Conservation (phyloP, 2,888 invertebrate species). For the Esperia sulphurella region DNA sequence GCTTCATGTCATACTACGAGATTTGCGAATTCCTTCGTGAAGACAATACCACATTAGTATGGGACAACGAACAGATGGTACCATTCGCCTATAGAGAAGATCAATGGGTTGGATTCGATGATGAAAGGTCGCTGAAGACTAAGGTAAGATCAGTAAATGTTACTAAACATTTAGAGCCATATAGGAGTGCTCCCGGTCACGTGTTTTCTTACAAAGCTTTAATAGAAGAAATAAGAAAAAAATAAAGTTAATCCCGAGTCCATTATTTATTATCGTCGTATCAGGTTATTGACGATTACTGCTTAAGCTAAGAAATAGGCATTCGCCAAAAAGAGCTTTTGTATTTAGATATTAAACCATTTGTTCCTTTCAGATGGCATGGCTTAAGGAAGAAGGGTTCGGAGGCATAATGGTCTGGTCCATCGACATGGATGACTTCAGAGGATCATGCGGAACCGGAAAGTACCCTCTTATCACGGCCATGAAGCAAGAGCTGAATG, state of each 20-base stretch:
- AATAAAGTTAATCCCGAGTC: too few species aligned
- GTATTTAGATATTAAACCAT: too few species aligned
- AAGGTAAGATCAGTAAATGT: slow-evolving; percentile 80
- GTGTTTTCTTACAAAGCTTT: too few species aligned
- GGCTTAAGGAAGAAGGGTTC: slow-evolving; percentile 95
- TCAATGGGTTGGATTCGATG: slow-evolving; percentile 97
- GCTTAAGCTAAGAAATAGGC: too few species aligned
- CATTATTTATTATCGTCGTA: too few species aligned
- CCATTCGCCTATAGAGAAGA: slow-evolving; percentile 95
- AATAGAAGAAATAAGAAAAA: too few species aligned
- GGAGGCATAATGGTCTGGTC: slow-evolving; percentile 99
- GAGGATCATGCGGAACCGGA: slow-evolving; percentile 92
- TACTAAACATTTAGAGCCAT: too few species aligned
- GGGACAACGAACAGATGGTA: slow-evolving; percentile 97
- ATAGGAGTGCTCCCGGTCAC: not conserved
- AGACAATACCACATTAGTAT: slow-evolving; percentile 94
- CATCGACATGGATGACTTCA: slow-evolving; percentile 97
- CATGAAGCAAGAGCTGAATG: slow-evolving; percentile 90
- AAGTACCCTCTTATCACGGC: slow-evolving; percentile 94
- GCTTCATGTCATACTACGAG: slow-evolving; percentile 97
- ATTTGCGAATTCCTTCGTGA: slow-evolving; percentile 94
- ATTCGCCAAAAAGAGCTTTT: too few species aligned
- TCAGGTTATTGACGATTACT: too few species aligned
- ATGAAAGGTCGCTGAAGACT: slow-evolving; percentile 93
- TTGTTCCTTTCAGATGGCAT: slow-evolving; percentile 85